Conservation (phyloP, 2,797 vertebrate species). For the Dermochelys coriacea region DNA sequence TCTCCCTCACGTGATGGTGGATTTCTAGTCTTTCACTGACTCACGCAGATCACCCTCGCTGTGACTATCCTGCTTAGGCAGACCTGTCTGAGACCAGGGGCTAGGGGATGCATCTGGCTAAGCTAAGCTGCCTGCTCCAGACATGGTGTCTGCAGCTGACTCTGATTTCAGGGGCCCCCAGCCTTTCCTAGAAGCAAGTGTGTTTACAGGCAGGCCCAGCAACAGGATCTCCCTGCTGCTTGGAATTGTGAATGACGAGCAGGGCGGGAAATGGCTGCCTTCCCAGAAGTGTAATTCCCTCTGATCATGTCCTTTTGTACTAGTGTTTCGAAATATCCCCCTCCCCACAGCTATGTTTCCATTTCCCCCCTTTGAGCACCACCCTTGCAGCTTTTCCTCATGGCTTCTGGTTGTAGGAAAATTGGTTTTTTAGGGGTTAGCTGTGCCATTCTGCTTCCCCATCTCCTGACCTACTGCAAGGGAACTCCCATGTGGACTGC, state of each 20-base stretch:
- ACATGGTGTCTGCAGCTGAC: background rate
- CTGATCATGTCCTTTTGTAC: background rate
- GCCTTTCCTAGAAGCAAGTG: background rate
- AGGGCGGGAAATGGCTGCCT: background rate
- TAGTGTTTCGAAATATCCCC: background rate
- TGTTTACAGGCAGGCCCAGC: background rate
- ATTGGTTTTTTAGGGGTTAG: background rate
- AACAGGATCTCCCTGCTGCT: background rate
- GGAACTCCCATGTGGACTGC: background rate
- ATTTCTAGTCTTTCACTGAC: background rate
- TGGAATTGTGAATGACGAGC: background rate
- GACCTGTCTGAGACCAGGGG: background rate
- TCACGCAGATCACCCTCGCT: background rate
- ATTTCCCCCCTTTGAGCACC: background rate
- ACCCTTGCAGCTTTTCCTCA: background rate
- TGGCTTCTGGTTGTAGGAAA: background rate
- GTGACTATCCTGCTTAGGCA: background rate
- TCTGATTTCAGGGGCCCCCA: background rate
- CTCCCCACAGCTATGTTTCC: background rate
- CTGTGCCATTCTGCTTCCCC: background rate
- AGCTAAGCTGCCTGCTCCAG: background rate
- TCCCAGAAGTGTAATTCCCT: background rate
- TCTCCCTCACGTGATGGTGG: background rate
- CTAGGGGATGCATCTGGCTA: background rate
- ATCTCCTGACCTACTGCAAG: background rate